Conservation (phyloP, 2,113 vertebrate genomes). For the Pterocles gutturalis region DNA sequence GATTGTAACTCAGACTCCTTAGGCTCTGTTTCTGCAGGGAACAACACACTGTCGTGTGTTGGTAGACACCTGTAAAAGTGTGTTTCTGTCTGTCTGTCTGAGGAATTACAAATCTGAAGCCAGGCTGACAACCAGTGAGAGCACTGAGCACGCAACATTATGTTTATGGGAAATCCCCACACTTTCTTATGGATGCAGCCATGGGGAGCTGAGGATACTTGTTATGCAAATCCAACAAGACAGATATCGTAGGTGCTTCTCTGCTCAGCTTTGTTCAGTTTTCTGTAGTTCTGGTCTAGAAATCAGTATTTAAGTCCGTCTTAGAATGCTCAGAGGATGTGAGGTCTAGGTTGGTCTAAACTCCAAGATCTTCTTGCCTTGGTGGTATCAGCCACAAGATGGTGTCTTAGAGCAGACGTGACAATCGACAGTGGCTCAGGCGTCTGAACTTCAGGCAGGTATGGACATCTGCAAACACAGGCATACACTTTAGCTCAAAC, state of each 20-base stretch:
- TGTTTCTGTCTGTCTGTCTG: background rate
- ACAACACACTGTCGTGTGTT: background rate
- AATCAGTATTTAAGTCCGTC: background rate
- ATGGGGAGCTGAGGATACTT: background rate
- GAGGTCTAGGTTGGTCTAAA: rapidly evolving
- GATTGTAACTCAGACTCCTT: background rate
- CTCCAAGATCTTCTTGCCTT: background rate
- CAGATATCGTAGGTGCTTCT: background rate
- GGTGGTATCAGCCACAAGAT: background rate
- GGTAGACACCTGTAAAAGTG: background rate
- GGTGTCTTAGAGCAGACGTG: background rate
- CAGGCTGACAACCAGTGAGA: background rate
- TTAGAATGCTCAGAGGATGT: background rate
- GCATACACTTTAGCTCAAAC: background rate
- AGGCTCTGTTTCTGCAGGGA: background rate
- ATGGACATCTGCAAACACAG: rapidly evolving
- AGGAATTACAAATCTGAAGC: background rate
- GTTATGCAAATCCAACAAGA: background rate
- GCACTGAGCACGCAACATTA: rapidly evolving
- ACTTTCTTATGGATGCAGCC: background rate
- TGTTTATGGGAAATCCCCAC: background rate
- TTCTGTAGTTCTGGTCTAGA: background rate
- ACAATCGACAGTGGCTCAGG: background rate
- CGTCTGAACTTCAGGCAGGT: background rate
- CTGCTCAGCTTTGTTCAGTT: background rate